Conservation (phyloP, 64 coral and sea anemone genomes). For the Exaiptasia diaphana region DNA sequence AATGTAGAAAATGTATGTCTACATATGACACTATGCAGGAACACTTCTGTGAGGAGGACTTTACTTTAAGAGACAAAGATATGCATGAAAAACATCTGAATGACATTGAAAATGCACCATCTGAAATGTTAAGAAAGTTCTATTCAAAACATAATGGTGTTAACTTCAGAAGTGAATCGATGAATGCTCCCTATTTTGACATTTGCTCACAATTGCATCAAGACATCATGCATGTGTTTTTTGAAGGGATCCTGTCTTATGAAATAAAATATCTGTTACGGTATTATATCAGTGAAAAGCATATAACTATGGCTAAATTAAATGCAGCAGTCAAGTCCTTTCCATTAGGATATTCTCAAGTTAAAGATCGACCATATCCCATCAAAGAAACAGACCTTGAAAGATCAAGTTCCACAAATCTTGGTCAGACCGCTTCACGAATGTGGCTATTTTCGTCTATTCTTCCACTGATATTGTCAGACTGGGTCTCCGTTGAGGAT, state of each 20-base stretch:
- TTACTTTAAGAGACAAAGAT: conserved; percentile 7
- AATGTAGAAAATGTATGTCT: conserved; percentile 46
- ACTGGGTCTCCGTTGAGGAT: neutral
- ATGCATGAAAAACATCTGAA: neutral
- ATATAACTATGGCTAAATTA: neutral
- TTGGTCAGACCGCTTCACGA: conserved; percentile 21
- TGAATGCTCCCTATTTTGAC: neutral
- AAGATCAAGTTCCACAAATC: neutral
- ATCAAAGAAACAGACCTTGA: conserved; percentile 9
- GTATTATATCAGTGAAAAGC: conserved; percentile 1
- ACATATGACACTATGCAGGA: conserved; percentile 21
- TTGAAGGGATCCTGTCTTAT: conserved; percentile 21
- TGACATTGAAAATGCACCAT: neutral
- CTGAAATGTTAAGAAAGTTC: neutral
- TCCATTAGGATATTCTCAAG: conserved; percentile 2
- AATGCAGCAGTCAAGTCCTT: neutral
- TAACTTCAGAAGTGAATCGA: neutral
- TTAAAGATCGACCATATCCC: neutral
- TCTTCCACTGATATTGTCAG: neutral
- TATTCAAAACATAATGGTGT: conserved; percentile 34
- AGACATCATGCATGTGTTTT: conserved; percentile 23
- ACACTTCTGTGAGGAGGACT: conserved; percentile 12
- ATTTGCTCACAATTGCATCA: neutral
- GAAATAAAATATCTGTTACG: conserved; percentile 8
- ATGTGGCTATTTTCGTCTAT: conserved; percentile 2